Evolutionary conservation across 2,888 invertebrate genomes (phyloP).

Genomic region (Crematogaster levior): DNA sequence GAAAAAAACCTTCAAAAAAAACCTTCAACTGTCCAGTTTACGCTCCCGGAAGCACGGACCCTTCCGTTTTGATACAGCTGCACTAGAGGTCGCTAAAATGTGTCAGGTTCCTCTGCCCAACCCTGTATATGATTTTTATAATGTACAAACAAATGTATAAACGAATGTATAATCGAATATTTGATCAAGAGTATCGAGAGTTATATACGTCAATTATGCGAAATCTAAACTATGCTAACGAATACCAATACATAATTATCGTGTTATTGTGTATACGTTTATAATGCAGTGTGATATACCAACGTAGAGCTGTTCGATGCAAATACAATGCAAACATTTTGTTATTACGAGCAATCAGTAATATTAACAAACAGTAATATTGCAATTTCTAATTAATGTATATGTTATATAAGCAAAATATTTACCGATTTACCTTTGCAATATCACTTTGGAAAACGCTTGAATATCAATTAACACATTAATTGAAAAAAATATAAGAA

Average conservation of each 20-base stretch:
- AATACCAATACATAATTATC: slow-evolving; percentile 4
- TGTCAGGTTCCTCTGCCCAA: no score
- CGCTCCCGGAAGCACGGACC: no score
- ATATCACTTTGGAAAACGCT: background rate
- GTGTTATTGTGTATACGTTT: background rate
- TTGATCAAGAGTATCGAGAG: background rate
- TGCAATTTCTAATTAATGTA: slow-evolving; percentile 23
- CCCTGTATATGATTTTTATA: background rate
- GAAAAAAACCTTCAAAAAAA: no score
- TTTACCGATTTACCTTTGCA: background rate
- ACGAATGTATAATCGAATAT: background rate
- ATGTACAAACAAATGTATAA: background rate
- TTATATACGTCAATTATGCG: background rate
- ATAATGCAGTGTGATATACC: slow-evolving; percentile 10
- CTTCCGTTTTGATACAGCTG: no score
- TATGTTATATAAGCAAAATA: background rate
- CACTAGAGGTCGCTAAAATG: no score
- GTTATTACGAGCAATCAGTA: background rate
- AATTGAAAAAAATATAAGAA: background rate
- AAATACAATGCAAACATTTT: slow-evolving; percentile 22
- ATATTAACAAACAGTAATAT: slow-evolving; percentile 8
- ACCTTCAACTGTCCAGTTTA: no score
- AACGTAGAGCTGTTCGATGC: background rate
- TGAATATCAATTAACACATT: background rate
- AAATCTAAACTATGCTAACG: slow-evolving; percentile 21